phyloP scores from a whole-genome alignment of 2,113 vertebrate genomes.

The Sorex araneus region DNA sequence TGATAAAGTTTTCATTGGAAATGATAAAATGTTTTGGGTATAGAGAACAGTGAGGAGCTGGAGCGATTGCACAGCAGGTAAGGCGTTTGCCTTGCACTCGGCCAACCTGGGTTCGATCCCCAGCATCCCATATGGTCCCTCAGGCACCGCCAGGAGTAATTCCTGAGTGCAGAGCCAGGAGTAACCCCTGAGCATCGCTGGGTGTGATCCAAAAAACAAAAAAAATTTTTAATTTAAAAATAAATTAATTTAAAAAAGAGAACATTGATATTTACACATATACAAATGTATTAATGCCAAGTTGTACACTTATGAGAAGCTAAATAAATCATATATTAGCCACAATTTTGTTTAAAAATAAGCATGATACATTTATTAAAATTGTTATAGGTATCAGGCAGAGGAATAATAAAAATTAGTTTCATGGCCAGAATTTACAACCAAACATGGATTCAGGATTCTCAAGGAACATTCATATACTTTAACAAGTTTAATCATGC shows the following conservation, averaged over 20 bases:
- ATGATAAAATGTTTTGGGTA: constrained; percentile 12
- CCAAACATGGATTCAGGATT: constrained; percentile 15
- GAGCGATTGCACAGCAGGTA: too few species aligned
- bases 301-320: constrained; percentile 17
- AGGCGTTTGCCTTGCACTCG: too few species aligned
- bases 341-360: constrained; percentile 9
- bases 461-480: constrained; percentile 47
- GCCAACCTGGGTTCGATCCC: too few species aligned
- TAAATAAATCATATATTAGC: too few species aligned
- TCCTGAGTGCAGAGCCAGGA: too few species aligned
- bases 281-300: constrained; percentile 8
- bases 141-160: too few species aligned
- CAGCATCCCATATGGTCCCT: too few species aligned
- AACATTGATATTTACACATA: neutral
- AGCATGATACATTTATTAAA: constrained; percentile 16
- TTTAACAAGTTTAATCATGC: constrained; percentile 60
- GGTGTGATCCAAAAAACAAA: too few species aligned
- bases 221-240: too few species aligned
- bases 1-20: neutral
- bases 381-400: neutral
- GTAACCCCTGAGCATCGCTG: too few species aligned
- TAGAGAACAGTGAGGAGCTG: neutral
- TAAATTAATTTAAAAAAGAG: too few species aligned
- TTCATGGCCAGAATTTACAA: constrained; percentile 39
- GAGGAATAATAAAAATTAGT: constrained; percentile 16